Evolutionary conservation across 1,140 invertebrate genomes (phyloP).

Genomic region (Atopsyche davidsoni): DNA sequence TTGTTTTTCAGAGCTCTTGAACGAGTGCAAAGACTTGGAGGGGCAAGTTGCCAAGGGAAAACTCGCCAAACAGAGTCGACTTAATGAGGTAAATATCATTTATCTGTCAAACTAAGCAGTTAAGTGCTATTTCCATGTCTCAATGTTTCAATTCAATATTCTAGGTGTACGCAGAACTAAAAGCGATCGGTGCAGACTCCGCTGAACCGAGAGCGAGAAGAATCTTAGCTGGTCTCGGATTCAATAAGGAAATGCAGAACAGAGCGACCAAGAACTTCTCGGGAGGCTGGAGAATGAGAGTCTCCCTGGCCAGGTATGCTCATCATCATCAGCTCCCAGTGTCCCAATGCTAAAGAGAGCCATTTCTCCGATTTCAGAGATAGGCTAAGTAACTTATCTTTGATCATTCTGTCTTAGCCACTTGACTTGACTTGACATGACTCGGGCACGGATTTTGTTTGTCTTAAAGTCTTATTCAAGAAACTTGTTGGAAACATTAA

Average conservation of each 20-base stretch:
- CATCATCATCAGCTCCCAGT: too few relatives aligned
- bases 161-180: conserved; percentile 89
- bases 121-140: not conserved
- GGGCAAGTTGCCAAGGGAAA: conserved; percentile 61
- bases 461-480: too few relatives aligned
- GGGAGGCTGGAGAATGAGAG: conserved; percentile 98
- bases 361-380: too few relatives aligned
- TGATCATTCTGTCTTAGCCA: too few relatives aligned
- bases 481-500: too few relatives aligned
- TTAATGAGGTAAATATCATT: conserved; percentile 67
- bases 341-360: too few relatives aligned
- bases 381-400: too few relatives aligned
- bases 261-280: conserved; percentile 93
- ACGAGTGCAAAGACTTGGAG: conserved; percentile 80
- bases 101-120: conserved; percentile 12
- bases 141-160: conserved; percentile 10
- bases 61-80: conserved; percentile 63
- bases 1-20: conserved; percentile 55
- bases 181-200: conserved; percentile 93
- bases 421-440: too few relatives aligned
- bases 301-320: conserved; percentile 73
- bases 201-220: conserved; percentile 91
- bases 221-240: conserved; percentile 96
- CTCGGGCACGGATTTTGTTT: too few relatives aligned
- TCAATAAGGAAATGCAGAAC: conserved; percentile 90